These are phyloP conservation scores for Silurus lanzhouensis DNA, from an alignment of 2,797 vertebrate genomes.

Conservation along the genomic window DNA sequence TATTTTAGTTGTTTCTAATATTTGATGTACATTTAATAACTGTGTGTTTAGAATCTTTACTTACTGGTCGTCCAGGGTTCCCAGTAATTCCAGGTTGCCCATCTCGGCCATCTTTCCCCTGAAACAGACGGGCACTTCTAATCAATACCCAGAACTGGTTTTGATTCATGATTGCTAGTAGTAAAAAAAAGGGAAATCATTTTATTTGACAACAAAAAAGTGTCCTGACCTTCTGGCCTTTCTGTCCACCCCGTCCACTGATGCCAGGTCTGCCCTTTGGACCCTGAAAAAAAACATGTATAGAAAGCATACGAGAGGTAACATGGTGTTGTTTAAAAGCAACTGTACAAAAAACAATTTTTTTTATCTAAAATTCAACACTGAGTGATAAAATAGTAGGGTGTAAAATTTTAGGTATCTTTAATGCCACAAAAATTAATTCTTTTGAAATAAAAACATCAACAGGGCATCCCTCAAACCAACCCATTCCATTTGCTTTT, in stretches of 20 bases:
- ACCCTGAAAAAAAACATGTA: conserved; percentile 65
- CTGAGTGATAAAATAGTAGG: not conserved
- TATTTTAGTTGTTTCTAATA: not conserved
- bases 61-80: conserved; percentile 72
- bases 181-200: not conserved
- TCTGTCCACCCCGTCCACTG: conserved; percentile 69
- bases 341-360: not conserved
- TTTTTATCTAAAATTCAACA: not conserved
- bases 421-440: not conserved
- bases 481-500: not conserved
- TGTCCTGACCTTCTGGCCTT: conserved; percentile 78
- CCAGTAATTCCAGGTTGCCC: conserved; percentile 71
- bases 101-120: conserved; percentile 68
- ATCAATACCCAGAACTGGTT: not conserved
- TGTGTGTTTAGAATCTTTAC: not conserved
- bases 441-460: not conserved
- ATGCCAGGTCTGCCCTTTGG: conserved; percentile 66
- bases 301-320: not conserved
- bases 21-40: not conserved
- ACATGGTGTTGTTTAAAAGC: not conserved
- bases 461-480: not conserved
- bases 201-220: not conserved
- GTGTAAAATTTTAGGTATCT: too few species aligned
- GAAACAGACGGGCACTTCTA: conserved; percentile 35
- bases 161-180: not conserved